Evolutionary conservation across 2,888 invertebrate genomes (phyloP), one percentile per base, ranked within the genome.

Genomic region (Conus canariensis): DNA sequence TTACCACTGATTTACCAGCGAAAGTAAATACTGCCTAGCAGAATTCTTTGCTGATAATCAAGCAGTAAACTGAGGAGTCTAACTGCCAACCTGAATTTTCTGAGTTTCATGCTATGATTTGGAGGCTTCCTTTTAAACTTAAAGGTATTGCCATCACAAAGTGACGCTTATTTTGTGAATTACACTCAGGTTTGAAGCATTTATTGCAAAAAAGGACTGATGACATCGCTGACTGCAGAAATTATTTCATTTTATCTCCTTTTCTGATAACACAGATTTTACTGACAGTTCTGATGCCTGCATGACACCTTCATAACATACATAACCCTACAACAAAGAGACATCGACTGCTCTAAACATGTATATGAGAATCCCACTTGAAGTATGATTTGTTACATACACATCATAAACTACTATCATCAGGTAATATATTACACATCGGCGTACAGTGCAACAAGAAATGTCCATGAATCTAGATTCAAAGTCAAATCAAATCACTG

Each of bases 211-310:
- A 45, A 70, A 22, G 70, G 7, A 22, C 19, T 22, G 8, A 3
- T 4, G 70, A 70, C 8, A 70, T 22, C 22, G 4, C 45, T 45
- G 45, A 45, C 45, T 45, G 45, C 45, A 1, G 45, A 45, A 45
- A 45, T 45, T 45, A 45, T 45, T 45, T 45, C 45, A 45, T 4
- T 45, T 45, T 45, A 45, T 45, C 45, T 45, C 45, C 70, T 22
- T 70, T 70, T 70, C 19, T 70, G 70, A 70, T 12, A 64, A 64
- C 10, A 64, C 12, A 64, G 64, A 64, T 64, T 22, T 22, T 10
- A 80, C 45, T 30, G 77, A 80, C 77, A 80, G 77, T 80, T 80
- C 77, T 80, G 77, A 80, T 80, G 45, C 77, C 77, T 80, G 77
- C 22, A n/a, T 19, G 22, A 70, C 22, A 14, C 16, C 22, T 22